Base-by-base conservation (phyloP, 2,888 invertebrate species). In the Gymnoscelis rufifasciata region DNA sequence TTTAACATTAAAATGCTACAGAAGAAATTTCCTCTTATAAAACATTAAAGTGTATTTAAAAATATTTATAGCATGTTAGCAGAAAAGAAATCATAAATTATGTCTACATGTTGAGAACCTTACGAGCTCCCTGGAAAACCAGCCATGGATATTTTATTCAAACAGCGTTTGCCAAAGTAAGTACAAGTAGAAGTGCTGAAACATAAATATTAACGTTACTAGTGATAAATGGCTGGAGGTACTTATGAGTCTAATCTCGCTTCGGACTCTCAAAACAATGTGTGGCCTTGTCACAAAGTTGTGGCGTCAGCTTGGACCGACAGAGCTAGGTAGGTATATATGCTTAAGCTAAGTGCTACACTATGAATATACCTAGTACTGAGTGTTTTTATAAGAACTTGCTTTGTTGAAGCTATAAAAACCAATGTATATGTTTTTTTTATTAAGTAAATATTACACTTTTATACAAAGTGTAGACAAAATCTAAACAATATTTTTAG, bases 161-260 rank as follows among this genome's bases (percentile, higher is more conserved):
- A 31, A 43, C 43, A 43, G 39, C 43, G 43, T 46, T 51, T 47
- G 38, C 40, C 47, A 40, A 46, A 33, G 39, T 43, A 28, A 40
- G 36, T 44, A 43, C 39, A 37, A 36, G 28, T 38, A 39, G 42
- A 41, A 36, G 37, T 43, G 48, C 43, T 42, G 48, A 52, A 51
- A 51, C 55, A 56, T 52, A 52, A 53, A 52, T 52, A 52, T 52
- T 49, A 57, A 48, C 47, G 44, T 44, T 50, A 57, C 48, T 35
- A 33, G 52, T 56, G 56, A 56, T 59, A 58, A 58, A 61, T 48
- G 62, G 56, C 47, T 38, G 30, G 41, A 14, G 44, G 57, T 62
- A 63, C 60, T 62, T 71, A 65, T 46, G 50, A 68, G 55, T 62
- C 56, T 60, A 61, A 62, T 60, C 62, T 60, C 51, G 46, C 42